phyloP scores from a whole-genome alignment of 53 echinoderm and acorn worm genomes.

The Hippasteria phrygiana region DNA sequence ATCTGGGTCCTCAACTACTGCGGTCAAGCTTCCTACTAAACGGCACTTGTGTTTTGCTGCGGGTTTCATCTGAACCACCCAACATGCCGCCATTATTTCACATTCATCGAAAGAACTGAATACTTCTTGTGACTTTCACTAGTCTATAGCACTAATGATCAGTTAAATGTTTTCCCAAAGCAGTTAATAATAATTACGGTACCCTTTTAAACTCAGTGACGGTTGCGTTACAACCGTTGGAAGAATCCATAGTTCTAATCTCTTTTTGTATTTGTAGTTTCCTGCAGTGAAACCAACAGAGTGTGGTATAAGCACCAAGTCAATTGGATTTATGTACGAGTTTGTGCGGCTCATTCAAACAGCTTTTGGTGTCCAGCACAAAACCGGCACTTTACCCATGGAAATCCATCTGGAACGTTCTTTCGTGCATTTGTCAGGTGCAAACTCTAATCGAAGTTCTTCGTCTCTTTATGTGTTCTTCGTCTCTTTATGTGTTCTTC shows the following conservation, averaged over 20 bases:
- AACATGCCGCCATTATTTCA: neutral
- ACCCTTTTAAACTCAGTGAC: slow-evolving; percentile 15
- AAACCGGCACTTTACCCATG: no score
- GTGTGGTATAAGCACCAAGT: slow-evolving; percentile 62
- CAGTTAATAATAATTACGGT: neutral
- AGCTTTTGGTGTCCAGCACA: neutral
- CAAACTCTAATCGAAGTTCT: no score
- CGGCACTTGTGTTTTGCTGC: no score
- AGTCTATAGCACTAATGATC: neutral
- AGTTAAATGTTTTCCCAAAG: slow-evolving; percentile 20
- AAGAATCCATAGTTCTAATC: slow-evolving; percentile 13
- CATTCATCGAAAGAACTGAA: slow-evolving; percentile 33
- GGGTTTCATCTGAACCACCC: no score
- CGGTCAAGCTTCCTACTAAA: no score
- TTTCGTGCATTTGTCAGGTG: neutral
- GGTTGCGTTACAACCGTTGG: slow-evolving; percentile 47
- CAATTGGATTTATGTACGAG: slow-evolving; percentile 36
- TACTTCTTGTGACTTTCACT: neutral
- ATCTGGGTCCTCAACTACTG: no score
- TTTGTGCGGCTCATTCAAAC: slow-evolving; percentile 6
- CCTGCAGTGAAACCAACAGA: slow-evolving; percentile 38
- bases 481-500: no score
- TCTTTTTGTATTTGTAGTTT: neutral
- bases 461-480: no score
- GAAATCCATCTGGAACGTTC: neutral